These are phyloP conservation scores for Lasioglossum marginatum DNA, from an alignment of 2,888 invertebrate species.

Conservation along the genomic window DNA sequence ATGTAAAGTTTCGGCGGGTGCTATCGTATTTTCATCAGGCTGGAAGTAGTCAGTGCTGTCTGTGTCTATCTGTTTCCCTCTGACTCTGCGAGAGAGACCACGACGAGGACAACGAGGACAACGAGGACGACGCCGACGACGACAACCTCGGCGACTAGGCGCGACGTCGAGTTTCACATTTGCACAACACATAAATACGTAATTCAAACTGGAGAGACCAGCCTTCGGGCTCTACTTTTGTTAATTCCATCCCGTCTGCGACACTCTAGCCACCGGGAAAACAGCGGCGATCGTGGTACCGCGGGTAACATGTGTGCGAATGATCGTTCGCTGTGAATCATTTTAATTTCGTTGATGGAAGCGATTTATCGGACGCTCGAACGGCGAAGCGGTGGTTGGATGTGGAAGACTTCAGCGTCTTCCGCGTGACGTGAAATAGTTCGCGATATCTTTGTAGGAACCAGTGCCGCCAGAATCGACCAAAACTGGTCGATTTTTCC, in stretches of 20 bases:
- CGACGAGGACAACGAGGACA: slow-evolving; percentile 19
- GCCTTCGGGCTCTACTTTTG: slow-evolving; percentile 61
- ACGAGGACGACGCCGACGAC: slow-evolving; percentile 19
- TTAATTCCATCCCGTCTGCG: slow-evolving; percentile 54
- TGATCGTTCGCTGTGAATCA: neutral
- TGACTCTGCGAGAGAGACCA: slow-evolving; percentile 21
- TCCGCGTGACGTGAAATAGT: neutral
- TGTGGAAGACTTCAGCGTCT: neutral
- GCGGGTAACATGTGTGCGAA: neutral
- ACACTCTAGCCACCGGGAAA: neutral
- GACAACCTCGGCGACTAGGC: slow-evolving; percentile 33
- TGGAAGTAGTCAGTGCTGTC: slow-evolving; percentile 61
- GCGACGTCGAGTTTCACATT: slow-evolving; percentile 65
- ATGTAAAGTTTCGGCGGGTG: slow-evolving; percentile 53
- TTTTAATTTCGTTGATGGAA: neutral
- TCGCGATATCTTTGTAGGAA: neutral
- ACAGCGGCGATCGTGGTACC: neutral
- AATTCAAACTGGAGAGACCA: slow-evolving; percentile 57
- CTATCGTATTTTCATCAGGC: slow-evolving; percentile 62
- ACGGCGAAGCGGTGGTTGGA: neutral
- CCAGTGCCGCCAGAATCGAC: no score
- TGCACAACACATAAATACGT: slow-evolving; percentile 70
- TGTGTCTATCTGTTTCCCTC: slow-evolving; percentile 26
- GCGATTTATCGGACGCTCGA: neutral
- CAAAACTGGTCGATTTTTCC: no score